A percentile compares a stretch with the other conserved stretches of the same genome.
Evolutionary conservation across 2,113 vertebrate species (phyloP).

Genomic region (Noturus placidus): DNA sequence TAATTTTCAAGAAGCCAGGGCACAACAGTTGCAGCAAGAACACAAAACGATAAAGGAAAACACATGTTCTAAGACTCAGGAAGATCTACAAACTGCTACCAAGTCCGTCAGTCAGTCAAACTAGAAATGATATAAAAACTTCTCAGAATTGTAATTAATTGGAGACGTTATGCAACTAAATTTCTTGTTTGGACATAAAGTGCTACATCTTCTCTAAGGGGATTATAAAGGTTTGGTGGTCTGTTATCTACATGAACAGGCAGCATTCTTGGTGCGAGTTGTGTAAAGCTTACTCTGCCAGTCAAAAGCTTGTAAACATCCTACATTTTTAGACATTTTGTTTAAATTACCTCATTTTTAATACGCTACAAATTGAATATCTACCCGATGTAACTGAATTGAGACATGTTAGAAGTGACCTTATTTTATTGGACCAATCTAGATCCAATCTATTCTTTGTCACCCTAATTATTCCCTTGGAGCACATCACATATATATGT

Average conservation of each 20-base stretch:
- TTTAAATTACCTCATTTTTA: neutral
- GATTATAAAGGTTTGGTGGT: neutral
- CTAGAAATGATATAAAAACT: neutral
- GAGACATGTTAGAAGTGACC: no score
- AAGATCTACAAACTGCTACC: neutral
- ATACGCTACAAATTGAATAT: no score
- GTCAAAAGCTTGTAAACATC: neutral
- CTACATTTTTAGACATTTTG: neutral
- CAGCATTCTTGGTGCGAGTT: neutral
- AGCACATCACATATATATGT: neutral
- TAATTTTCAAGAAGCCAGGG: neutral
- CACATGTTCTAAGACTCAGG: neutral
- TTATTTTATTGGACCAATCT: neutral
- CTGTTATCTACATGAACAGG: neutral
- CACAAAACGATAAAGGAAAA: neutral
- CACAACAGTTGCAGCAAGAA: neutral
- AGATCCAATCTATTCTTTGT: neutral
- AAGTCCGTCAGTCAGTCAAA: neutral
- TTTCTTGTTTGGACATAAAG: neutral
- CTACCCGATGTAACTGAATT: neutral
- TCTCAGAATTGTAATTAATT: neutral
- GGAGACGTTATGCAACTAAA: neutral
- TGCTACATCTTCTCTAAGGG: neutral
- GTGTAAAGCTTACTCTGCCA: neutral
- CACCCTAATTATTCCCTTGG: neutral